Percentiles rank a stretch among this genome's conserved stretches.
Conservation (phyloP, 1,140 invertebrate genomes). For the Littorina saxatilis region DNA sequence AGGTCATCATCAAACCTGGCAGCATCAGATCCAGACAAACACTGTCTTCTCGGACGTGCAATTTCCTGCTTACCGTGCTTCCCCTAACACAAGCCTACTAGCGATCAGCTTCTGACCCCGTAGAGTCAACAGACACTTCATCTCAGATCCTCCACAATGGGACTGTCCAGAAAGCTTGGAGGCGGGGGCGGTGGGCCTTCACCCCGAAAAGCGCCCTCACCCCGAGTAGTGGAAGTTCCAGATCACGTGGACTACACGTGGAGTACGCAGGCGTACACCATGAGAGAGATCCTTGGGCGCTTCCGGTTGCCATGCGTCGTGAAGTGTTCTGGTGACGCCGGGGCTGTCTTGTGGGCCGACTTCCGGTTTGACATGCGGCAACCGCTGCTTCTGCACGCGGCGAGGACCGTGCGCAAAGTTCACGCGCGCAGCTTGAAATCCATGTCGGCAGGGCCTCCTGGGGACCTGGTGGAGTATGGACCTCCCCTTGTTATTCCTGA, state of each 20-base stretch:
- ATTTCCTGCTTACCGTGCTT: too few species aligned
- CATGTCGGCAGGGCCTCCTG: too few species aligned
- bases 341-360: slow-evolving; percentile 42
- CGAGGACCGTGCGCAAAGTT: slow-evolving; percentile 47
- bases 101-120: too few species aligned
- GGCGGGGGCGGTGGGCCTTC: not conserved
- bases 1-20: too few species aligned
- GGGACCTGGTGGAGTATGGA: slow-evolving; percentile 45
- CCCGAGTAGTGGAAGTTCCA: slow-evolving; percentile 8
- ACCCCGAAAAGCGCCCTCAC: too few species aligned
- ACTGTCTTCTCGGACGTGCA: too few species aligned
- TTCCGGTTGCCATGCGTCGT: slow-evolving; percentile 61
- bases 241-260: slow-evolving; percentile 52
- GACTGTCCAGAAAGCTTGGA: slow-evolving; percentile 48
- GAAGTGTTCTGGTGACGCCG: slow-evolving; percentile 50
- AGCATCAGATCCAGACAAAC: too few species aligned
- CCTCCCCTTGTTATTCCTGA: slow-evolving; percentile 49
- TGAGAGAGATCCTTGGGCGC: slow-evolving; percentile 49
- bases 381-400: slow-evolving; percentile 50
- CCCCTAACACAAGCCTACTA: too few species aligned
- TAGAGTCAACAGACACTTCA: too few species aligned
- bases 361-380: slow-evolving; percentile 49
- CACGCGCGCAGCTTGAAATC: slow-evolving; percentile 48
- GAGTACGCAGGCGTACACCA: slow-evolving; percentile 57
- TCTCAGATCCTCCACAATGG: slow-evolving; percentile 26